Conservation (phyloP, 37 sponge, comb jelly and placozoan genomes). For the Spongilla lacustris region DNA sequence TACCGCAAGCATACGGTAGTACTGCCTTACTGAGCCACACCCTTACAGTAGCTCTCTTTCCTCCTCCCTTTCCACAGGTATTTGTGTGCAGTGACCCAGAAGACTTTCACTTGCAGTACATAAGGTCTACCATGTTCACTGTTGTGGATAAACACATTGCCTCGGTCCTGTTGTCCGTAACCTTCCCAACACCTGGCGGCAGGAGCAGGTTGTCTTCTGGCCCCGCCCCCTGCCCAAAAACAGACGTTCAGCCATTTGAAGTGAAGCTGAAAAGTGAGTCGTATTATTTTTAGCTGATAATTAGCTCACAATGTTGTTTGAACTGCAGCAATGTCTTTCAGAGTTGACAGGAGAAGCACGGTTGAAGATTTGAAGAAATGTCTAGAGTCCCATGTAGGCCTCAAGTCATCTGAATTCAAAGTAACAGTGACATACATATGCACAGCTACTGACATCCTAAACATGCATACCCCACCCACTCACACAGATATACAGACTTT, state of each 20-base stretch:
- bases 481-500: constrained; percentile 71
- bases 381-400: constrained; percentile 45
- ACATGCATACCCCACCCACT: background rate
- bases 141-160: constrained; percentile 69
- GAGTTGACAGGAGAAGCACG: constrained; percentile 74
- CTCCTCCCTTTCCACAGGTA: constrained; percentile 30
- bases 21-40: background rate
- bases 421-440: constrained; percentile 4
- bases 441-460: background rate
- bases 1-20: constrained; percentile 65
- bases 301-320: background rate
- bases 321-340: constrained; percentile 24
- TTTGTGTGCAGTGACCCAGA: constrained; percentile 61
- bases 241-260: background rate
- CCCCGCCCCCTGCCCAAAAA: background rate
- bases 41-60: background rate
- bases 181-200: constrained; percentile 2
- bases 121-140: constrained; percentile 42
- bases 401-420: constrained; percentile 62
- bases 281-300: background rate
- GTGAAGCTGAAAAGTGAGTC: background rate
- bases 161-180: constrained; percentile 59
- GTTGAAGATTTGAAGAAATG: constrained; percentile 74
- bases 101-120: constrained; percentile 37
- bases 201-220: background rate